Base-by-base conservation (phyloP, 2,888 invertebrate species). In the Apodemia hepburni region DNA sequence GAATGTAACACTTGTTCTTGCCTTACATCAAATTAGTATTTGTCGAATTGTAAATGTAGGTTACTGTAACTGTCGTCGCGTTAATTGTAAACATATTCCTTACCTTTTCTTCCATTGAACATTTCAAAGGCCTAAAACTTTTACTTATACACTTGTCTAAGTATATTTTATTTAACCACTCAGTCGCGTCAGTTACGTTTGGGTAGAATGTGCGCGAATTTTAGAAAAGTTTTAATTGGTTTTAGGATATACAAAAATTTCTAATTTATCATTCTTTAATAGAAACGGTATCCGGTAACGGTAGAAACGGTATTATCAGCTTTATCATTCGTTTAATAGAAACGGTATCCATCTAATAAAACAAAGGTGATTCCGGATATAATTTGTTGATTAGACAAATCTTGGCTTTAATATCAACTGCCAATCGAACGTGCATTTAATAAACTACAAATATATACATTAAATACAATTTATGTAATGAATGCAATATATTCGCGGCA, bases 1-100 rank as follows among this genome's bases (percentile, higher is more conserved):
- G 63, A 61, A 63, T 57, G 63, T 61, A 59, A 65, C 64, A 64
- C 63, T 64, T 60, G 61, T 60, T 67, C 65, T 68, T 67, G 68
- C 68, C 66, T 67, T 67, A 61, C 58, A 57, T 54, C 45, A 60
- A 17, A 45, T 9, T 59, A 59, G 58, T 65, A 61, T 38, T 63
- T 35, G 59, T 63, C 61, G 49, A 33, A 33, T 62, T 51, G 49
- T 38, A 27, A 47, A 29, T 63, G 51, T 51, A 51, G 51, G 51
- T 11, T 51, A 51, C 18, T 12, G 22, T 51, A 42, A 35, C 35
- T 8, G 49, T 49, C 17, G 15, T 18, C 49, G 12, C 11, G 22
- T 51, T 22, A 18, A 22, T n/a, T 49, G 22, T 51, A 22, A 11
- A 51, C 51, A 18, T 51, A 51, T 51, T 51, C 18, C 51, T 22